Conservation (phyloP, 2,888 invertebrate genomes). For the Dysmachus trigonus region DNA sequence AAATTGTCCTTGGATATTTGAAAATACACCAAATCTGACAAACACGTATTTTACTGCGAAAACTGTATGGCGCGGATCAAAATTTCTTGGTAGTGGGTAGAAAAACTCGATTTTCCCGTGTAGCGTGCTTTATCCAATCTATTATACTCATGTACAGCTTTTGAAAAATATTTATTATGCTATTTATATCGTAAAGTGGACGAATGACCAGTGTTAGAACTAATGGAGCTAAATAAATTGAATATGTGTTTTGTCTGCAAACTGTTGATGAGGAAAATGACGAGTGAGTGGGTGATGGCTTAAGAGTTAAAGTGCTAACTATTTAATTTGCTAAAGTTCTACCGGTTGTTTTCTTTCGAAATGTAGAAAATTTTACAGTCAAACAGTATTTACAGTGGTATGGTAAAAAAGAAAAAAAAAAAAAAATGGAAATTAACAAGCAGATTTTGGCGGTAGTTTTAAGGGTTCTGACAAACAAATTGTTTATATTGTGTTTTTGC, state of each 20-base stretch:
- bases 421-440: not conserved
- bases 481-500: not conserved
- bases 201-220: not conserved
- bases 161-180: not conserved
- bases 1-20: constrained; percentile 15
- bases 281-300: constrained; percentile 35
- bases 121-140: not conserved
- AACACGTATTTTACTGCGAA: constrained; percentile 10
- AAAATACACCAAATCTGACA: constrained; percentile 21
- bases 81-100: constrained; percentile 14
- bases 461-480: not conserved
- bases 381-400: not conserved
- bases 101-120: not conserved
- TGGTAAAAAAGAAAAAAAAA: not conserved
- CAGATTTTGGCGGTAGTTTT: not conserved
- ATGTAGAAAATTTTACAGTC: not conserved
- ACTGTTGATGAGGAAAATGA: not conserved
- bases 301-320: not conserved
- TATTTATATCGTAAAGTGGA: not conserved
- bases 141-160: not conserved
- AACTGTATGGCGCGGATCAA: not conserved
- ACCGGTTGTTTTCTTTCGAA: not conserved
- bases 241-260: constrained; percentile 1
- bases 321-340: not conserved
- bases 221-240: constrained; percentile 1